Evolutionary conservation across 1,140 invertebrate genomes (phyloP).

Genomic region (Linepithema humile): DNA sequence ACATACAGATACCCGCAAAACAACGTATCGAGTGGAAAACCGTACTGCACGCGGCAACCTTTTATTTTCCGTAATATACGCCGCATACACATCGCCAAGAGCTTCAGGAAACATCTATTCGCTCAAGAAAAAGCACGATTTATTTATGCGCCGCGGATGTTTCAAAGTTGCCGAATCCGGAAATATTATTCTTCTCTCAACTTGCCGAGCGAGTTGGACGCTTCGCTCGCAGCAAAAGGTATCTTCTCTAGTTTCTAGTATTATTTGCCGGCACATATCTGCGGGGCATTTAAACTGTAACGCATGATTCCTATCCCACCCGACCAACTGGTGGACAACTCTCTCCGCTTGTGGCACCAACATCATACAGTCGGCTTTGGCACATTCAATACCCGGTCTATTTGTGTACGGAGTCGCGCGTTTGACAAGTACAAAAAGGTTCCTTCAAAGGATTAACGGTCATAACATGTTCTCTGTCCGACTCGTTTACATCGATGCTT

Average conservation of each 20-base stretch:
- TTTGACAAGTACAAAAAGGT: slow-evolving; percentile 43
- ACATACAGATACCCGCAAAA: neutral
- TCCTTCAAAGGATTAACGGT: slow-evolving; percentile 42
- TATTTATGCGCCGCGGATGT: slow-evolving; percentile 30
- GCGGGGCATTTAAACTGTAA: slow-evolving; percentile 48
- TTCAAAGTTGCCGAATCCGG: neutral
- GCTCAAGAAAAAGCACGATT: slow-evolving; percentile 19
- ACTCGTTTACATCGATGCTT: slow-evolving; percentile 26
- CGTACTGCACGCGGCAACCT: neutral
- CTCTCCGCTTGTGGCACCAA: neutral
- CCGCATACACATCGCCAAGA: neutral
- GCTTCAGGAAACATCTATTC: slow-evolving; percentile 11
- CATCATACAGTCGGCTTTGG: slow-evolving; percentile 27
- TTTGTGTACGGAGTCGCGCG: slow-evolving; percentile 33
- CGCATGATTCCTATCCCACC: slow-evolving; percentile 12
- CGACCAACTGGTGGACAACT: slow-evolving; percentile 12
- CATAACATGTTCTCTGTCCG: slow-evolving; percentile 4
- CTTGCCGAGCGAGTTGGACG: neutral
- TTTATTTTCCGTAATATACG: slow-evolving; percentile 17
- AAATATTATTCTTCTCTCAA: slow-evolving; percentile 53
- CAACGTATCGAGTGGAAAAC: neutral
- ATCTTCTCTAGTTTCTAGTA: slow-evolving; percentile 30
- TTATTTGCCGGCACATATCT: slow-evolving; percentile 46
- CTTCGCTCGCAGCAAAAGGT: slow-evolving; percentile 5
- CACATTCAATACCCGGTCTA: slow-evolving; percentile 41